Percentiles rank a stretch among this genome's conserved stretches.
Evolutionary conservation across 2,113 vertebrate genomes (phyloP).

Genomic region (Balaeniceps rex): DNA sequence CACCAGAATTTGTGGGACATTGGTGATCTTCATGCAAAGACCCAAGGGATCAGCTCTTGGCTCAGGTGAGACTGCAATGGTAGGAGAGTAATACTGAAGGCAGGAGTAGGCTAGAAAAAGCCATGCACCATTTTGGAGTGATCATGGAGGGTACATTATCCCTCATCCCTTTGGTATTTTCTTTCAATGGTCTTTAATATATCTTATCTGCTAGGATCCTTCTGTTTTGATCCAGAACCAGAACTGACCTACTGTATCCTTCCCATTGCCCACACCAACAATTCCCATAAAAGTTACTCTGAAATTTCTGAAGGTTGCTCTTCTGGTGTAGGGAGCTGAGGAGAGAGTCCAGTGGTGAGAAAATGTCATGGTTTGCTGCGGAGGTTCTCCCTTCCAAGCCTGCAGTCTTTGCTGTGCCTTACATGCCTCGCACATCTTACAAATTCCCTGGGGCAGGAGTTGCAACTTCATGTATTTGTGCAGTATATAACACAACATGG

Average conservation of each 20-base stretch:
- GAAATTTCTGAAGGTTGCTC: not conserved
- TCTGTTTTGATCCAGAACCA: not conserved
- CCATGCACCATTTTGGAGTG: not conserved
- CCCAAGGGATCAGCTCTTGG: not conserved
- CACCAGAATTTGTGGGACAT: not conserved
- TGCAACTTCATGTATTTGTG: not conserved
- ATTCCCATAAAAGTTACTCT: not conserved
- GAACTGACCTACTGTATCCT: not conserved
- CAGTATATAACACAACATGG: not conserved
- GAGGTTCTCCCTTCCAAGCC: not conserved
- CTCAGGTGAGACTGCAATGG: not conserved
- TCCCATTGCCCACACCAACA: not conserved
- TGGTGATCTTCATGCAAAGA: not conserved
- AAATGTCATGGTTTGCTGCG: not conserved
- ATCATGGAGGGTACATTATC: not conserved
- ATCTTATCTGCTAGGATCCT: not conserved
- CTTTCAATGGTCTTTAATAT: not conserved
- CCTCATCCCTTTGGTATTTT: not conserved
- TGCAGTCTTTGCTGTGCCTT: not conserved
- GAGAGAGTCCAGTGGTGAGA: not conserved
- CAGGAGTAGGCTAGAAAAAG: not conserved
- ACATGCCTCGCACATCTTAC: not conserved
- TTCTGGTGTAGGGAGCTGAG: not conserved
- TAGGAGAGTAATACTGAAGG: not conserved
- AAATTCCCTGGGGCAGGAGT: not conserved